Evolutionary conservation across 2,888 invertebrate genomes (phyloP).

Genomic region (Drosophila koepferae): DNA sequence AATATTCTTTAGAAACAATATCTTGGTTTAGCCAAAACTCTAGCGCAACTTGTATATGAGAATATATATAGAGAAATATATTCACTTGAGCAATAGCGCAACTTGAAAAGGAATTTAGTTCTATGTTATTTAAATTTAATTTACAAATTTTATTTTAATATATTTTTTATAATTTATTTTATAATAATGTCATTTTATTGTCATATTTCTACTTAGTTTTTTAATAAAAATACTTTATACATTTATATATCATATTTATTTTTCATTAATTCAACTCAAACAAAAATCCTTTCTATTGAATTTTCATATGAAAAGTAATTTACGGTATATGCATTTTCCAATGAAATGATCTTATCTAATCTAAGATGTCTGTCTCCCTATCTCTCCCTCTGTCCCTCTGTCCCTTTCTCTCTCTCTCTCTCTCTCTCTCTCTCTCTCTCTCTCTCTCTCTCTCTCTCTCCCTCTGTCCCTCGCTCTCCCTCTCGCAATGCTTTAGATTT

Average conservation of each 20-base stretch:
- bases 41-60: neutral
- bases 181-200: too few species aligned
- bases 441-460: too few species aligned
- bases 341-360: constrained; percentile 16
- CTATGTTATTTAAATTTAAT: too few species aligned
- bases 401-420: neutral
- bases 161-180: too few species aligned
- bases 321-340: neutral
- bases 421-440: neutral
- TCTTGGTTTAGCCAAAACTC: neutral
- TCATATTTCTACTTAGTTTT: too few species aligned
- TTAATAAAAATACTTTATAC: too few species aligned
- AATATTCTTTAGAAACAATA: neutral
- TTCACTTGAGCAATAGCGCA: neutral
- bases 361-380: neutral
- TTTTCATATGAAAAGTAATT: too few species aligned
- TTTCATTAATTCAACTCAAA: too few species aligned
- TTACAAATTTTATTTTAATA: too few species aligned
- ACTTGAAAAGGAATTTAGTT: neutral
- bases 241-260: too few species aligned
- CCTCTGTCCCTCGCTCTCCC: too few species aligned
- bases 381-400: neutral
- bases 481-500: constrained; percentile 14
- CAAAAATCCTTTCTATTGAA: too few species aligned
- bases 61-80: neutral